A percentile compares a stretch with the other conserved stretches of the same genome.
Conservation (phyloP, 2,797 vertebrate species). For the Sphenopsis melanotis region DNA sequence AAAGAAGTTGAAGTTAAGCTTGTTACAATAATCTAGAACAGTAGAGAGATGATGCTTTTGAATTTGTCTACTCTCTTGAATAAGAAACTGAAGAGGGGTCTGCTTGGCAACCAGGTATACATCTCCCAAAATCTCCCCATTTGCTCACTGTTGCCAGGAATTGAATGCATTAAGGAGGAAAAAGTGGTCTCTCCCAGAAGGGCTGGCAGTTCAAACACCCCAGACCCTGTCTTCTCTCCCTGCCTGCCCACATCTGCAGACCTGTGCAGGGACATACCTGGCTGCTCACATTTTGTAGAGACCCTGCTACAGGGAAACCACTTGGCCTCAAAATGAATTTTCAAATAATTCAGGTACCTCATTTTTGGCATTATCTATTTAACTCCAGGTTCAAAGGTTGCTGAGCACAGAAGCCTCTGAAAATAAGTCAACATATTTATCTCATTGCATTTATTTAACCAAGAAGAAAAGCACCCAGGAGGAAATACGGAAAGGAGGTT, state of each 20-base stretch:
- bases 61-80: not conserved
- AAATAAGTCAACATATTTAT: not conserved
- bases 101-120: not conserved
- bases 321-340: not conserved
- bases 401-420: not conserved
- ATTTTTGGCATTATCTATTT: not conserved
- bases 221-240: not conserved
- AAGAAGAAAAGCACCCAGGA: not conserved
- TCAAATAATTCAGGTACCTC: not conserved
- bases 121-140: not conserved
- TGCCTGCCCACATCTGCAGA: not conserved
- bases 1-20: not conserved
- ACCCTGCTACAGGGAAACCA: not conserved
- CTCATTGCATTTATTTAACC: not conserved
- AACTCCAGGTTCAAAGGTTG: not conserved
- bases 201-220: not conserved
- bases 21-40: not conserved
- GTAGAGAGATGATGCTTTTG: not conserved
- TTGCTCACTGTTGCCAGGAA: not conserved
- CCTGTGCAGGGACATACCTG: fast-evolving
- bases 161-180: not conserved
- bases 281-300: not conserved
- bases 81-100: not conserved
- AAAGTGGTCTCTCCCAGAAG: not conserved
- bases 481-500: not conserved